Evolutionary conservation across 2,113 vertebrate genomes (phyloP), one percentile per base, ranked within the genome.

Genomic region (Verasper variegatus): DNA sequence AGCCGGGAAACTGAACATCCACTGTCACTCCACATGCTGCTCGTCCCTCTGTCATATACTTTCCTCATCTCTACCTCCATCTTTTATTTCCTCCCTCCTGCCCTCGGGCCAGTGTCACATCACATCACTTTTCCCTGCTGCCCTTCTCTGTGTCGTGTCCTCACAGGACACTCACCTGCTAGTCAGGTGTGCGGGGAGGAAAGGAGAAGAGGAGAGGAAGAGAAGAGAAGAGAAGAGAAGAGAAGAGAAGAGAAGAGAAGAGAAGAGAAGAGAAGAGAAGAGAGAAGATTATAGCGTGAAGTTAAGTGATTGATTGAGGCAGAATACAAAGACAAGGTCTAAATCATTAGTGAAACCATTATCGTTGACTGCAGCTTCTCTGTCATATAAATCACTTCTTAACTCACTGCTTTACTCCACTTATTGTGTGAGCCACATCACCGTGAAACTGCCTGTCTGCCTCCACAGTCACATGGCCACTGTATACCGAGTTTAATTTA

Each of bases 291-390:
- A 24, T 51, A 57, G 70, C 31, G 18, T 66, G 61, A 60, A 81
- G 82, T 88, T 66, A 68, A 75, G 81, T 90, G 88, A 91, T 81
- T 68, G 88, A 92, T 86, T 47, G 75, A 86, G 62, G 78, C 79
- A 45, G 84, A 86, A 81, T 65, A 79, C 81, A 83, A 90, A 88
- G 82, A 83, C 85, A 79, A 84, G 82, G 83, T 90, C 84, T 89
- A 80, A 90, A 88, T 91, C 89, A 90, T 88, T 91, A 86, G 82
- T 74, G 72, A 74, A 85, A 68, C 84, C 85, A 87, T 89, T 88
- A 85, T 85, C 71, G 62, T 82, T 78, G 69, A 83, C 85, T 79
- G 63, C 74, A 76, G 86, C 80, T 80, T 76, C 77, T 72, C 78
- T 77, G 86, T 84, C 86, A 81, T 86, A 86, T 88, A 86, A 91